Evolutionary conservation across 2,113 vertebrate species (phyloP).

Genomic region (Hassar affinis): DNA sequence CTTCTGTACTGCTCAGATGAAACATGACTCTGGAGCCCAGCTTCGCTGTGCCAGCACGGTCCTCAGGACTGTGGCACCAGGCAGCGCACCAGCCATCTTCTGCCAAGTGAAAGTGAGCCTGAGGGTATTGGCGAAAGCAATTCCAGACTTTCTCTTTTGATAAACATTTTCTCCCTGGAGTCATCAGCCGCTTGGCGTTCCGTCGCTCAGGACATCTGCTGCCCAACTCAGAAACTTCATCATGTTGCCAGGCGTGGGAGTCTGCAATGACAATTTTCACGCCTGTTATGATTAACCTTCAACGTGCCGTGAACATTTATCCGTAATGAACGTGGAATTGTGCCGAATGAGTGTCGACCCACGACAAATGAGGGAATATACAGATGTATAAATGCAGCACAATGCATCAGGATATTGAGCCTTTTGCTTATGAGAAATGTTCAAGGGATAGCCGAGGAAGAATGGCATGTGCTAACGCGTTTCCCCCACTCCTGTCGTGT

Average conservation of each 20-base stretch:
- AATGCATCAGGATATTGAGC: background rate
- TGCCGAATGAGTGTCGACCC: slow-evolving; percentile 7
- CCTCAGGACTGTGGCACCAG: background rate
- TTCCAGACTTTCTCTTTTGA: slow-evolving; percentile 40
- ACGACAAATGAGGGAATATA: background rate
- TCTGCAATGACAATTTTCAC: slow-evolving; percentile 32
- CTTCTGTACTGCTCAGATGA: slow-evolving; percentile 8
- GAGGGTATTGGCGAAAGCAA: slow-evolving; percentile 19
- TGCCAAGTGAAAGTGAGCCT: slow-evolving; percentile 31
- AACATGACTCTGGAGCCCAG: background rate
- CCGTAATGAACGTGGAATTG: background rate
- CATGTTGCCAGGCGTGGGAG: background rate
- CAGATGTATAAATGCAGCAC: slow-evolving; percentile 1
- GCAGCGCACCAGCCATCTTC: slow-evolving; percentile 4
- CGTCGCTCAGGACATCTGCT: slow-evolving; percentile 7
- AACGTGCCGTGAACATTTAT: slow-evolving; percentile 12
- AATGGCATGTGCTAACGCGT: slow-evolving; percentile 17
- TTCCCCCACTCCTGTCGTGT: slow-evolving; percentile 1
- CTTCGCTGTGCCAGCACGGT: background rate
- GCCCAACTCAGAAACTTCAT: slow-evolving; percentile 6
- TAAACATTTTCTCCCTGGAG: slow-evolving; percentile 34
- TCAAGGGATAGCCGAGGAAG: slow-evolving; percentile 2
- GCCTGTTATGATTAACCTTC: slow-evolving; percentile 27
- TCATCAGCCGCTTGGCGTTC: slow-evolving; percentile 35
- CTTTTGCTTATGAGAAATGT: slow-evolving; percentile 20